Base-by-base conservation (phyloP, 2,888 invertebrate species). In the Troides oblongomaculatus region DNA sequence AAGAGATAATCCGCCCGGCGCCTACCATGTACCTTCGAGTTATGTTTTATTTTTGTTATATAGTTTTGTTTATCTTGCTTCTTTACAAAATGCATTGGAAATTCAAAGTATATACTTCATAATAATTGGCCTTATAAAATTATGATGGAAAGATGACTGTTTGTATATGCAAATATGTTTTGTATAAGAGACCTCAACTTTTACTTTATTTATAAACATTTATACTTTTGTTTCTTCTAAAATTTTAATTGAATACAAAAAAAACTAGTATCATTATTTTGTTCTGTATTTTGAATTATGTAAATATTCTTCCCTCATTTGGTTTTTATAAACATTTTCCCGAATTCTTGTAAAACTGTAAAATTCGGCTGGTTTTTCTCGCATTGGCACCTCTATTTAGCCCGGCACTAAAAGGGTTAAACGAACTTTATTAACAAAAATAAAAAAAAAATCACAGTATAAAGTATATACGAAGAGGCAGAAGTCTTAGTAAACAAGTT, bases 101-200 rank as follows among this genome's bases (percentile, higher is more conserved):
- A 43, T 21, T 21, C 62, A 62, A 62, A 50, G 43, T 62, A 62
- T 62, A 62, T 62, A 62, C 21, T 62, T 62, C 39, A 23, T 62
- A 62, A 62, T 46, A 43, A 62, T 21, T 8, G 46, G 17, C 36
- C 17, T 23, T 43, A 50, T 62, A 21, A 62, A 23, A 62, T 62
- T 43, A 43, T 43, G 46, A 46, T 62, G 46, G 12, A 21, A 43
- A 62, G 25, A 43, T 62, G 21, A 50, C 50, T 43, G 1, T 62
- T 62, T 62, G 62, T 62, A 62, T 46, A 39, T 61, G n/a, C 30
- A 61, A 61, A 61, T 36, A 61, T 18, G 39, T 61, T 56, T 56
- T 56, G 21, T 56, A 56, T 5, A 6, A 56, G 56, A n/a, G 56
- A 56, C 21, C 56, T 56, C 56, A 5, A 56, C 18, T 56, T 46